Base-by-base conservation (phyloP, 2,888 invertebrate species). In the Ichneumoninae sp. region DNA sequence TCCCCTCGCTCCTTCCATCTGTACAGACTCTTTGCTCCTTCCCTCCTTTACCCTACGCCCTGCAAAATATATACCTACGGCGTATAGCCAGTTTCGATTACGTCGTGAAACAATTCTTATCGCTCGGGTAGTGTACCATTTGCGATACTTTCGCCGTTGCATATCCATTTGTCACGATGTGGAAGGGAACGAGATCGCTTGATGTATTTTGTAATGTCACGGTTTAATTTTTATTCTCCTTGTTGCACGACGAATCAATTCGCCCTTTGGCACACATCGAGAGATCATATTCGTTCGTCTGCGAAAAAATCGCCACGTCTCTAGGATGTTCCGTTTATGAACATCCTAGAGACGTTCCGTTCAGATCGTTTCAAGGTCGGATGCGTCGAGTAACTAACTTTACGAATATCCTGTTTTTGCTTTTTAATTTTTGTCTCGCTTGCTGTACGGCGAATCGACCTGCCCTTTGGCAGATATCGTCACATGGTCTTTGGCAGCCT, bases 21-120 rank as follows among this genome's bases (percentile, higher is more conserved):
- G 13, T 60, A 22, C 33, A 19, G 44, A 47, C 69, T 54, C 57
- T 65, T 52, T 52, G n/a, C 36, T 19, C 71, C 16, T 50, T 60
- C 68, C 22, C 66, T 57, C 74, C 16, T 10, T 16, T 47, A 10
- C 10, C 57, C 57, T 26, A 26, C 57, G 22, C 57, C 22, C 22
- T 57, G 22, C 13, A 47, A 47, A 47, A 47, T 47, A 47, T 22
- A 22, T 57, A 26, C 57, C 57, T 26, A 57, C 57, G 13, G 57
- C 1, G 16, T 26, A 13, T 13, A 26, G 33, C 50, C 36, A 50
- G 47, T 30, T 74, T 60, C 47, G 74, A 74, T 74, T 63, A 50
- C 74, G 47, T 63, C 44, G 33, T 74, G 33, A 47, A 47, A 26
- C 75, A 76, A 66, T 36, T 66, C 66, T 66, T 50, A 66, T 76